Conservation (phyloP, 2,113 vertebrate species). For the Azemiops feae region DNA sequence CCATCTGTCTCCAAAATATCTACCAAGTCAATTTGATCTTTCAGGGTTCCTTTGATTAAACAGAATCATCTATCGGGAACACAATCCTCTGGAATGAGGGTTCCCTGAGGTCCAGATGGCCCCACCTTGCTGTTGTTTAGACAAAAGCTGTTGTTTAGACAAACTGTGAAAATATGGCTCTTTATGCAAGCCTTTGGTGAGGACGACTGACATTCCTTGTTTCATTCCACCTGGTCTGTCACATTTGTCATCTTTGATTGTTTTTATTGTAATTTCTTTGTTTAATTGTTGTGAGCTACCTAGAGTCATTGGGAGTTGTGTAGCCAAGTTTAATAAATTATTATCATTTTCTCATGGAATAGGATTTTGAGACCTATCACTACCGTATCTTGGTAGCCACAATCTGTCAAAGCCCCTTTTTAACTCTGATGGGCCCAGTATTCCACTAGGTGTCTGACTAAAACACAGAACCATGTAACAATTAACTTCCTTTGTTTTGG, state of each 20-base stretch:
- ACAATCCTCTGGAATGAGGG: background rate
- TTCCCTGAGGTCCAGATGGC: background rate
- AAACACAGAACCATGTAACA: background rate
- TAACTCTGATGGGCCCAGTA: background rate
- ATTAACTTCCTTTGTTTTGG: background rate
- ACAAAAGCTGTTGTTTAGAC: background rate
- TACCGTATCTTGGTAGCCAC: background rate
- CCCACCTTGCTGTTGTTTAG: background rate
- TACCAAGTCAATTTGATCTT: background rate
- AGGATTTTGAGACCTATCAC: background rate
- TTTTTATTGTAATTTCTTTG: background rate
- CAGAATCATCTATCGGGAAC: background rate
- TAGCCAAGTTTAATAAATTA: background rate
- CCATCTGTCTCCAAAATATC: background rate
- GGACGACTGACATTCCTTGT: background rate
- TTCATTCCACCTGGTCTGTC: background rate
- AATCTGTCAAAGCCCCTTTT: background rate
- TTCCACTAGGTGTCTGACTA: background rate
- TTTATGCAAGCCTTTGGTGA: background rate
- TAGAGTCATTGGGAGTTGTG: background rate
- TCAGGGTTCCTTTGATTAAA: background rate
- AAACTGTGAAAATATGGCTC: background rate
- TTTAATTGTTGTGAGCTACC: background rate
- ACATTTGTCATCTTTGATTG: background rate
- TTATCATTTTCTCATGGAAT: background rate